phyloP scores from a whole-genome alignment of 1,140 invertebrate genomes.

The Tetramorium parvispinum region DNA sequence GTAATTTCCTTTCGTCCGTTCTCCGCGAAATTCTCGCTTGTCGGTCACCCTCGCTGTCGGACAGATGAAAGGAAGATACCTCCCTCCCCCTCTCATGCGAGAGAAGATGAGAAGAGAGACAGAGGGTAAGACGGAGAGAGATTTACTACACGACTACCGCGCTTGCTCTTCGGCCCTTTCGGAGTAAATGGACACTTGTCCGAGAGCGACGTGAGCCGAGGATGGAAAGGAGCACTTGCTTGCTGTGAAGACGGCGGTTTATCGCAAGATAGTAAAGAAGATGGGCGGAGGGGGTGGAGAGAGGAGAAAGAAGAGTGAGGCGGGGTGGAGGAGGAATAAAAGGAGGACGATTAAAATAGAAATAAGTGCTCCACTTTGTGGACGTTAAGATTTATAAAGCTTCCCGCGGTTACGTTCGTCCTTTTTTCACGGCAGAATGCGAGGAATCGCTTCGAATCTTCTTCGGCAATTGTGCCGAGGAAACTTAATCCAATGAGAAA shows the following conservation, averaged over 20 bases:
- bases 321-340: conserved; percentile 41
- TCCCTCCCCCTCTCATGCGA: too few species aligned
- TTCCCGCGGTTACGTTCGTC: conserved; percentile 30
- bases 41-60: background rate
- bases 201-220: conserved; percentile 43
- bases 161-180: conserved; percentile 48
- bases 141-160: conserved; percentile 62
- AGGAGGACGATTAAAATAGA: conserved; percentile 70
- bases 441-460: conserved; percentile 19
- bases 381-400: conserved; percentile 68
- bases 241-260: conserved; percentile 62
- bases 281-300: background rate
- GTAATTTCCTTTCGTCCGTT: conserved; percentile 61
- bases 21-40: conserved; percentile 42
- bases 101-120: background rate
- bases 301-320: background rate
- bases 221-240: conserved; percentile 55
- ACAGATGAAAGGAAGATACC: conserved; percentile 6
- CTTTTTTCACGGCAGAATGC: background rate
- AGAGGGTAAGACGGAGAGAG: conserved; percentile 22
- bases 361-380: conserved; percentile 71
- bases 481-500: conserved; percentile 36
- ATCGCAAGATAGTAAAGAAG: conserved; percentile 34
- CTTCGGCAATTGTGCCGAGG: background rate
- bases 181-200: conserved; percentile 70